A percentile compares a stretch with the other conserved stretches of the same genome.
Evolutionary conservation across 2,797 vertebrate species (phyloP).

Genomic region (Darevskia mixta): DNA sequence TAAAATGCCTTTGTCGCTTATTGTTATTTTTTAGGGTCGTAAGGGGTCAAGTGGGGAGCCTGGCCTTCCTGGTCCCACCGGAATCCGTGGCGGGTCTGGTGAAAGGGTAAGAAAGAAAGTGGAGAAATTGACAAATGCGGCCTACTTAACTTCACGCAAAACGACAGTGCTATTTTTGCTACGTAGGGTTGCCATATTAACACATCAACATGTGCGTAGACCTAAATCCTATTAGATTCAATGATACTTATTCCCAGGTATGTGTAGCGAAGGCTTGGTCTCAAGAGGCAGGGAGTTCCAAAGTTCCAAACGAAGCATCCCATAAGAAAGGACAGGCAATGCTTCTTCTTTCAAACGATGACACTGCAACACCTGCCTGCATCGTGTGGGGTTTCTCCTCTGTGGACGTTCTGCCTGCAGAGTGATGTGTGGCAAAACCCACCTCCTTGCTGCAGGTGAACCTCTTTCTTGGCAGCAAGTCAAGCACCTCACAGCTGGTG

Average conservation of each 20-base stretch:
- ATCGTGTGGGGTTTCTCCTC: neutral
- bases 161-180: neutral
- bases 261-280: too few species aligned
- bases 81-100: conserved; percentile 90
- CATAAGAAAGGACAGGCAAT: neutral
- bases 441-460: neutral
- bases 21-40: conserved; percentile 80
- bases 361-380: neutral
- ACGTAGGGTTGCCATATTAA: neutral
- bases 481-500: too few species aligned
- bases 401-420: neutral
- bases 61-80: conserved; percentile 95
- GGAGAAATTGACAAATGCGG: neutral
- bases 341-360: neutral
- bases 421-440: neutral
- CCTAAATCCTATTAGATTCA: too few species aligned
- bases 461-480: too few species aligned
- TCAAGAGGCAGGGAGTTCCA: too few species aligned
- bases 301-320: too few species aligned
- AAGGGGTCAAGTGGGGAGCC: conserved; percentile 91
- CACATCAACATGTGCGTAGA: too few species aligned
- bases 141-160: neutral
- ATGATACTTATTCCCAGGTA: too few species aligned
- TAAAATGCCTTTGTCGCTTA: neutral
- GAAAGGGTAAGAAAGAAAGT: conserved; percentile 87